Base-by-base conservation (phyloP, 2,888 invertebrate species). In the Pyralis farinalis region DNA sequence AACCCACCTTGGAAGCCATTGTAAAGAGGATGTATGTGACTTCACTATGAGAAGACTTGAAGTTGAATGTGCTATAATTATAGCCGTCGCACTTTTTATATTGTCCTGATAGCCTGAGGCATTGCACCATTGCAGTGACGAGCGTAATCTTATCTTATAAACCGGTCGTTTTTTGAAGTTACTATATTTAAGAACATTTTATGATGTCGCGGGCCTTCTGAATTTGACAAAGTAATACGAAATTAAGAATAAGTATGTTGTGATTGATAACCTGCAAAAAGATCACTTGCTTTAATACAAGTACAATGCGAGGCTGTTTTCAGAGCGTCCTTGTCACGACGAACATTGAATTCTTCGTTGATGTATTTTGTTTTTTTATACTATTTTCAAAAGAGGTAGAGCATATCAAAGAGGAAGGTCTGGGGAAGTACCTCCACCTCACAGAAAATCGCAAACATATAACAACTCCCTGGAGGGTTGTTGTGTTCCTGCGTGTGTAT, bases 1-100 rank as follows among this genome's bases (percentile, higher is more conserved):
- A 34, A 43, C 61, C 49, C 66, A 86, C 86, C 85, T 83, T 84
- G 63, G 79, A 83, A 69, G 77, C 76, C 86, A 87, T 87, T 72
- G 66, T 68, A 48, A 52, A 39, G 50, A 46, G 51, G 50, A 59
- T 59, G 56, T 57, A 47, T 54, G 66, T 77, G 75, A 78, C 78
- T 77, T 72, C 61, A 68, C 76, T 57, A 53, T 56, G 70, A 75
- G 72, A 55, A 68, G 58, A 68, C 53, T 71, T 71, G 72, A 71
- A 77, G 66, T 73, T 70, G 76, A 86, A 82, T 86, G 84, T 85
- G 65, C 68, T 48, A 49, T 47, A 61, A 67, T 63, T 54, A 53
- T 49, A 47, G 50, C 50, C 60, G 57, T 43, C 58, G 38, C 57
- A 68, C 63, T 77, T 81, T 83, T 81, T 86, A 85, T 86, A 85